These are phyloP conservation scores for Drosophila repleta DNA, from an alignment of 1,140 invertebrate species.

Conservation along the genomic window DNA sequence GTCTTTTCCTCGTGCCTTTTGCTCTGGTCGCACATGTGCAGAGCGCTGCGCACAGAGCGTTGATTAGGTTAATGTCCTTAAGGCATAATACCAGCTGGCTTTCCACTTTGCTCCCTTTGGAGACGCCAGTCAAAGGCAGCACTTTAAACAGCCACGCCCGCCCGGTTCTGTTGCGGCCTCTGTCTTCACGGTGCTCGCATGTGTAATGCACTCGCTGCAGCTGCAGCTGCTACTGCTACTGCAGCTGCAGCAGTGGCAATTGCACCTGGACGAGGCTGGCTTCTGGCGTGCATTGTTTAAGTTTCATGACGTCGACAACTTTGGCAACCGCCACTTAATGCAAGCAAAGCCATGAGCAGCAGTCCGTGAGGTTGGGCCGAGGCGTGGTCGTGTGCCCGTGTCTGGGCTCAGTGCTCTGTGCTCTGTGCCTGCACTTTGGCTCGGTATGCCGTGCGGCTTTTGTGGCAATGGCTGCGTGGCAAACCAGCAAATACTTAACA, in stretches of 20 bases:
- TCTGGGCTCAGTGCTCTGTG: slow-evolving; percentile 3
- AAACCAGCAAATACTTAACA: slow-evolving; percentile 55
- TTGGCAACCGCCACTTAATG: slow-evolving; percentile 78
- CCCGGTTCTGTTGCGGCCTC: not conserved
- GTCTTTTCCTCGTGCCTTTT: not conserved
- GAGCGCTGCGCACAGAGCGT: slow-evolving; percentile 53
- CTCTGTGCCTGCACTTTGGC: slow-evolving; percentile 59
- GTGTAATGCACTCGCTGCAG: slow-evolving; percentile 34
- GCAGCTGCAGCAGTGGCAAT: slow-evolving; percentile 22
- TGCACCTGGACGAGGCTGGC: slow-evolving; percentile 23
- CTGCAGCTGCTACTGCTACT: no score
- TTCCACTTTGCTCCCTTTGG: slow-evolving; percentile 16
- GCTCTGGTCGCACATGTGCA: slow-evolving; percentile 24
- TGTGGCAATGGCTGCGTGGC: slow-evolving; percentile 57
- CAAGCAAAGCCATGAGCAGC: slow-evolving; percentile 46
- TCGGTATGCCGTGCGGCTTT: slow-evolving; percentile 69
- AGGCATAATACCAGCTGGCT: slow-evolving; percentile 68
- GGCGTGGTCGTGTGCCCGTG: slow-evolving; percentile 3
- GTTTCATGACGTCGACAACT: slow-evolving; percentile 76
- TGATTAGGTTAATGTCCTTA: slow-evolving; percentile 79
- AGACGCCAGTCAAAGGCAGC: slow-evolving; percentile 32
- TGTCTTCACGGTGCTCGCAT: slow-evolving; percentile 20
- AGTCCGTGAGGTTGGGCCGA: not conserved
- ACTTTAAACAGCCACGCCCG: slow-evolving; percentile 17
- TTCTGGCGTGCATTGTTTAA: slow-evolving; percentile 64